These are phyloP conservation scores for Euspilapteryx auroguttella DNA, from an alignment of 2,888 invertebrate species.

Conservation along the genomic window DNA sequence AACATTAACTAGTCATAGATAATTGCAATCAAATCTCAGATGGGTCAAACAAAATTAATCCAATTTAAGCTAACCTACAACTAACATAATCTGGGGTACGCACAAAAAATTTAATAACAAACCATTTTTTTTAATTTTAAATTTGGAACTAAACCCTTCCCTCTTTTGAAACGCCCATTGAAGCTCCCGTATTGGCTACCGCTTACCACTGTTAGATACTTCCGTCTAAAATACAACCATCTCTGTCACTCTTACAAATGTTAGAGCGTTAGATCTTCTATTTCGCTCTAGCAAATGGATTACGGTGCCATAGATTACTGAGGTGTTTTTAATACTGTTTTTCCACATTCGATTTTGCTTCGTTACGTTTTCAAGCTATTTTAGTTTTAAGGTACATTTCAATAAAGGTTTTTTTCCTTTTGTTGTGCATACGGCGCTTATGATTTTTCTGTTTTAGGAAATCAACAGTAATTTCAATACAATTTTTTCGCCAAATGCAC, in stretches of 20 bases:
- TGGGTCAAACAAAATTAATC: too few relatives aligned
- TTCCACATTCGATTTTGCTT: conserved; percentile 31
- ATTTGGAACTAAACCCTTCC: conserved; percentile 7
- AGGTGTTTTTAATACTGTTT: conserved; percentile 41
- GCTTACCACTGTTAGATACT: conserved; percentile 23
- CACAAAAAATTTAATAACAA: too few relatives aligned
- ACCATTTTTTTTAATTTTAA: too few relatives aligned
- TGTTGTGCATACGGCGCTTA: conserved; percentile 12
- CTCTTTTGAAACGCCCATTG: conserved; percentile 27
- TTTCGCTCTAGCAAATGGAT: conserved; percentile 31
- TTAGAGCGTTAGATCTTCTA: too few relatives aligned
- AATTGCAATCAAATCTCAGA: too few relatives aligned
- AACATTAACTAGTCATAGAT: too few relatives aligned
- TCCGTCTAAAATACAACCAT: conserved; percentile 17
- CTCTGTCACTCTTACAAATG: conserved; percentile 27
- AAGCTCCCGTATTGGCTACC: conserved; percentile 43
- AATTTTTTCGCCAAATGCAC: conserved; percentile 34
- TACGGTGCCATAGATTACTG: conserved; percentile 39
- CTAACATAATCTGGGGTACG: too few relatives aligned
- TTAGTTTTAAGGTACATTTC: too few relatives aligned
- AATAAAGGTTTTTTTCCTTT: too few relatives aligned
- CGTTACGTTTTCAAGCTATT: conserved; percentile 12
- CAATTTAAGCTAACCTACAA: too few relatives aligned
- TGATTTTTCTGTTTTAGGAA: conserved; percentile 10
- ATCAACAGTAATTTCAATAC: conserved; percentile 38